A percentile compares a stretch with the other conserved stretches of the same genome.
Evolutionary conservation across 1,140 invertebrate genomes (phyloP).

Genomic region (Cylas formicarius): DNA sequence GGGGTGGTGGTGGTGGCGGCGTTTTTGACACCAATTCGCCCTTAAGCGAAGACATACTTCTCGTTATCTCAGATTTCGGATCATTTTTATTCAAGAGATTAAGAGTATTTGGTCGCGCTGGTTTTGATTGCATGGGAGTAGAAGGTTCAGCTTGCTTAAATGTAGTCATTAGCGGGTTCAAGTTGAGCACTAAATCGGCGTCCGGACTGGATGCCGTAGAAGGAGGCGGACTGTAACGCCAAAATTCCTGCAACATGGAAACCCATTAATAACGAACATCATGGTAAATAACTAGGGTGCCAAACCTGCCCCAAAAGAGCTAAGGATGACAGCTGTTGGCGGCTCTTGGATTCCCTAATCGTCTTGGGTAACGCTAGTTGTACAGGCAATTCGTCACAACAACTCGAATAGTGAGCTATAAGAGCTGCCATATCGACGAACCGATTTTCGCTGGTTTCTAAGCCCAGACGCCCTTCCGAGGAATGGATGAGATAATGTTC

Average conservation of each 20-base stretch:
- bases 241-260: conserved; percentile 42
- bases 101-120: conserved; percentile 73
- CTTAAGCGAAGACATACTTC: conserved; percentile 28
- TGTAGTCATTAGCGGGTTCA: conserved; percentile 62
- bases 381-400: conserved; percentile 90
- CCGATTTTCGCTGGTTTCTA: conserved; percentile 88
- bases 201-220: conserved; percentile 50
- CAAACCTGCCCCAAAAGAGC: conserved; percentile 74
- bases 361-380: conserved; percentile 77
- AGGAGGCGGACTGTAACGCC: conserved; percentile 61
- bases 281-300: no score
- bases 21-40: conserved; percentile 39
- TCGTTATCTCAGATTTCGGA: conserved; percentile 23
- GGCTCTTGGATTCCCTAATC: conserved; percentile 76
- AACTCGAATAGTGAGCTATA: conserved; percentile 87
- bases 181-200: conserved; percentile 67
- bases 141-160: conserved; percentile 49
- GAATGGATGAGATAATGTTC: conserved; percentile 94
- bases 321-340: conserved; percentile 82
- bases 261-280: no score
- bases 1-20: conserved; percentile 54
- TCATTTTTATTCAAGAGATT: conserved; percentile 54
- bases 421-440: conserved; percentile 87
- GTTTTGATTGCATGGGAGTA: conserved; percentile 53
- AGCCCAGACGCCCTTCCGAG: conserved; percentile 66